Evolutionary conservation across 2,888 invertebrate genomes (phyloP), one percentile per base, ranked within the genome.

Genomic region (Oconnorella tubifera): DNA sequence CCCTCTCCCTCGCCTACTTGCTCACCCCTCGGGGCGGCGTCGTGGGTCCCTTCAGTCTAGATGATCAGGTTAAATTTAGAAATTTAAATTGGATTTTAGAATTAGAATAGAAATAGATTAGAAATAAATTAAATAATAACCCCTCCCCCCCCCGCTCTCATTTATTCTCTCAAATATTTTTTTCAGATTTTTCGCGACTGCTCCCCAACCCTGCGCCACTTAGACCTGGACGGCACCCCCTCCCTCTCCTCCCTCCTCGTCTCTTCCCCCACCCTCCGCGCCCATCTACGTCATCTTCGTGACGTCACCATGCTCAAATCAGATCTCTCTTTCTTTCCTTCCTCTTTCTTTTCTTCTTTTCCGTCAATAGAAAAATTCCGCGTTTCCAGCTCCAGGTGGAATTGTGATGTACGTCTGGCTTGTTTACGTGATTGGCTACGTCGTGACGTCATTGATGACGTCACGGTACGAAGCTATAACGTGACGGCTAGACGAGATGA

Each of bases 1-100:
- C 64, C 2, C 58, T 68, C 14, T 56, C 64, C 23, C 62, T 68
- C 3, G 40, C 68, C 3, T 68, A 67, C 55, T 29, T 68, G n/a
- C n/a, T n/a, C n/a, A n/a, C n/a, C n/a, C n/a, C n/a, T n/a, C n/a
- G n/a, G n/a, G n/a, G n/a, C n/a, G n/a, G n/a, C n/a, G n/a, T 40
- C 40, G 40, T 19, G 40, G 10, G 10, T 40, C 10, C 10, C 40
- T 14, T 19, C 40, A 40, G 40, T 19, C 10, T 19, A 10, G 40
- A 40, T 19, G 40, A 40, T 19, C 10, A 40, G 40, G 40, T 40
- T 40, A n/a, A n/a, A n/a, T n/a, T n/a, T n/a, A n/a, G n/a, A n/a
- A n/a, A n/a, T n/a, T n/a, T n/a, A n/a, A n/a, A n/a, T n/a, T n/a
- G n/a, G n/a, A n/a, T n/a, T n/a, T n/a, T n/a, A n/a, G n/a, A n/a